Base-by-base conservation (phyloP, 2,888 invertebrate species). In the Eilema caniola region DNA sequence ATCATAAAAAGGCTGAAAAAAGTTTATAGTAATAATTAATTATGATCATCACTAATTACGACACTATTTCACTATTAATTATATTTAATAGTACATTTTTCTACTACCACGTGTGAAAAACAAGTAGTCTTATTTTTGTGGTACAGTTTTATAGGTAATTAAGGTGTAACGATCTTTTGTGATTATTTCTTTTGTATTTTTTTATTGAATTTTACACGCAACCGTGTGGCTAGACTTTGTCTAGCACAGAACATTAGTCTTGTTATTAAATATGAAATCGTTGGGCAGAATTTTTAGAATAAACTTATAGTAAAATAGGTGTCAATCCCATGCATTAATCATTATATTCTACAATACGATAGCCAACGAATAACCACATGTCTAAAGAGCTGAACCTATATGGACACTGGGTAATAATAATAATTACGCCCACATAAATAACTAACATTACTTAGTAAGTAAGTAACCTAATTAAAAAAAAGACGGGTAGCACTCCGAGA, bases 61-160 rank as follows among this genome's bases (percentile, higher is more conserved):
- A 56, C 37, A 24, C 16, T 24, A 63, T 63, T 41, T 25, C 37
- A 24, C 23, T 65, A 56, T 56, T 65, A 47, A 65, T 62, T 62
- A 33, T 4, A 31, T 24, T 65, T 53, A 56, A 56, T 65, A 31
- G 61, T 37, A 28, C 14, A 23, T 31, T 66, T 65, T 56, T 66
- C 71, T 69, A 59, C 2, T 24, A 24, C n/a, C 20, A 31, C n/a
- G 61, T 61, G 61, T 61, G 61, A 61, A 61, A 61, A 12, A 53
- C 53, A 53, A 53, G 53, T 10, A 8, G n/a, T 53, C n/a, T n/a
- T 53, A 53, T 53, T 53, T 20, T n/a, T n/a, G 53, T 53, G 53
- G 53, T 53, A 53, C n/a, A 53, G 20, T 53, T 53, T 53, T 53
- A 53, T 53, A 53, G 53, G 53, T n/a, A 53, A 8, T 53, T n/a